A percentile compares a stretch with the other conserved stretches of the same genome.
Evolutionary conservation across 2,113 vertebrate species (phyloP).

Genomic region (Pavo muticus): DNA sequence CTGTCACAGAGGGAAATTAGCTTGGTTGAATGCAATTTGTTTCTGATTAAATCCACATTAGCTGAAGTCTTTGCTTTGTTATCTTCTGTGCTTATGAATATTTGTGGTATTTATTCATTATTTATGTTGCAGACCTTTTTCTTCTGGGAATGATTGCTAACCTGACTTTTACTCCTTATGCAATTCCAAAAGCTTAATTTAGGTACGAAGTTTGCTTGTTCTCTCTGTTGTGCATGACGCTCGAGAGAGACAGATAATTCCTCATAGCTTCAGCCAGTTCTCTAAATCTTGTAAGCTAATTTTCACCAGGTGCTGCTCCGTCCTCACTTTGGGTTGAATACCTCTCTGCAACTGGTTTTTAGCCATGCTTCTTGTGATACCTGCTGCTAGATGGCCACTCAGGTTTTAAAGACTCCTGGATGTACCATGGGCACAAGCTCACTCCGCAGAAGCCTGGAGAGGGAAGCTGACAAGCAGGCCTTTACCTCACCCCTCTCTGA

Average conservation of each 20-base stretch:
- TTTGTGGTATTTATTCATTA: constrained; percentile 42
- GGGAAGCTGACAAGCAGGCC: not conserved
- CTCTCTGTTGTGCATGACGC: not conserved
- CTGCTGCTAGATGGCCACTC: not conserved
- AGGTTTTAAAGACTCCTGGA: not conserved
- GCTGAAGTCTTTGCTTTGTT: constrained; percentile 34
- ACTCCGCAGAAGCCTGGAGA: not conserved
- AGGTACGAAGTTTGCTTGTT: not conserved
- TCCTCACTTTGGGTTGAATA: not conserved
- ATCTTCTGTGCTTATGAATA: not conserved
- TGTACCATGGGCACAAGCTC: not conserved
- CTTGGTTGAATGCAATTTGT: constrained; percentile 25
- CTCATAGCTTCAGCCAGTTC: not conserved
- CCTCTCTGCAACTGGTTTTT: not conserved
- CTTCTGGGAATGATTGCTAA: not conserved
- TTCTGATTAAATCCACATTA: constrained; percentile 62
- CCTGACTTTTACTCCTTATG: constrained; percentile 7
- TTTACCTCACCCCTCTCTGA: not conserved
- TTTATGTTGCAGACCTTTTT: constrained; percentile 10
- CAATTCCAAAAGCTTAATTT: not conserved
- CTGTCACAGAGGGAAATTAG: constrained; percentile 21
- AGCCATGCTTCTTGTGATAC: not conserved
- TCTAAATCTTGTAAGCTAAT: not conserved
- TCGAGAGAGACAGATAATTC: not conserved
- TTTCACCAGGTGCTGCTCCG: not conserved